These are phyloP conservation scores for Ceratotherium simum DNA, from an alignment of 2,113 vertebrate species.

Conservation along the genomic window DNA sequence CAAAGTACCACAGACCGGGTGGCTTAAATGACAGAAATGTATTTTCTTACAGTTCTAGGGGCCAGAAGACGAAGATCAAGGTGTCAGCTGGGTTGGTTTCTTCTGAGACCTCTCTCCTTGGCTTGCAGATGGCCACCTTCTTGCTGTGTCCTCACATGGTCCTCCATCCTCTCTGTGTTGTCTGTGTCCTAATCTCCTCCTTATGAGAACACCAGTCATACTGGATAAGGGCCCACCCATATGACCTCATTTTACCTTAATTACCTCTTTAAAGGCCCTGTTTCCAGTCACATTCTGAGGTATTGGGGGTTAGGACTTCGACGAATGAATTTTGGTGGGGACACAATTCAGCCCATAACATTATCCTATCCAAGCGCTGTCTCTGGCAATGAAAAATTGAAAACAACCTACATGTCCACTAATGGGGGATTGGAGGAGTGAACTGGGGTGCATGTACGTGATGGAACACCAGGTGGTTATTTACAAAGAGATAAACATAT, in stretches of 20 bases:
- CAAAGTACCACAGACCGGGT: fast-evolving
- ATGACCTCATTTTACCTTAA: not conserved
- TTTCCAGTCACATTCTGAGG: not conserved
- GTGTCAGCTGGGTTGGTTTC: not conserved
- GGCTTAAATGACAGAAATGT: not conserved
- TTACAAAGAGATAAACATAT: not conserved
- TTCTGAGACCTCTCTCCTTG: not conserved
- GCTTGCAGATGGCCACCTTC: not conserved
- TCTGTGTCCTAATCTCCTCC: not conserved
- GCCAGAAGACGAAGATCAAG: not conserved
- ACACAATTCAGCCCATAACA: fast-evolving
- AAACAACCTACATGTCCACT: fast-evolving
- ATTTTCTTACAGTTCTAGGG: not conserved
- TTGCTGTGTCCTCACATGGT: fast-evolving
- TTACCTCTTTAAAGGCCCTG: not conserved
- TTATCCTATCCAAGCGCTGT: not conserved
- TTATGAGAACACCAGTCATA: not conserved
- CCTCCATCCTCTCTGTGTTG: too few species aligned
- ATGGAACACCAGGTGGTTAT: not conserved
- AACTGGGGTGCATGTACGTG: fast-evolving
- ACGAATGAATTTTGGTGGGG: not conserved
- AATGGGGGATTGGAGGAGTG: fast-evolving
- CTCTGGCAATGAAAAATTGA: fast-evolving
- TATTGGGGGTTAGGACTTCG: not conserved
- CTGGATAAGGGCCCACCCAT: fast-evolving